Percentiles rank a stretch among this genome's conserved stretches.
phyloP scores from a whole-genome alignment of 1,140 invertebrate genomes.

The Ladona fulva region DNA sequence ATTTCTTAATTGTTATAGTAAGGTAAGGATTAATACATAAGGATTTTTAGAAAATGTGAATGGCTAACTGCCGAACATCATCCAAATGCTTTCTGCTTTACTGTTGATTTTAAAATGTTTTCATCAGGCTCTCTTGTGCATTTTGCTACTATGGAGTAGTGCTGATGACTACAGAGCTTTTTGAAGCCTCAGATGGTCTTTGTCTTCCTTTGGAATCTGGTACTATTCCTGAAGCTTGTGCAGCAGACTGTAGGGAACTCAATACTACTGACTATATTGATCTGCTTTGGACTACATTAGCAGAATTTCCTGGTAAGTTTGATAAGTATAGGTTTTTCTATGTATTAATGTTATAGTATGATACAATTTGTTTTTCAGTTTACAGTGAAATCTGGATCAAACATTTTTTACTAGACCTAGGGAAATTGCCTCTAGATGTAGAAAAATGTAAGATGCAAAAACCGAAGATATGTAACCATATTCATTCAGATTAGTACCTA shows the following conservation, averaged over 20 bases:
- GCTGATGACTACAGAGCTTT: slow-evolving; percentile 88
- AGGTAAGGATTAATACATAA: too few species aligned
- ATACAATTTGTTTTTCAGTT: too few species aligned
- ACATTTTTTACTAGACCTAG: too few species aligned
- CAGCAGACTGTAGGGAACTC: slow-evolving; percentile 63
- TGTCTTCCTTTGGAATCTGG: slow-evolving; percentile 33
- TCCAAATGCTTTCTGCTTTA: neutral
- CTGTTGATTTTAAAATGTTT: slow-evolving; percentile 22
- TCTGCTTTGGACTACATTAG: slow-evolving; percentile 86
- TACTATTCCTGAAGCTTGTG: slow-evolving; percentile 44
- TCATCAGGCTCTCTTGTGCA: slow-evolving; percentile 77
- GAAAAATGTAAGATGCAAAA: too few species aligned
- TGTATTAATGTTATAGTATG: too few species aligned
- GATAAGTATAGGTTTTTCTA: slow-evolving; percentile 13
- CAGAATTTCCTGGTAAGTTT: slow-evolving; percentile 81
- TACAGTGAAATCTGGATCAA: too few species aligned
- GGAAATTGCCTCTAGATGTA: too few species aligned
- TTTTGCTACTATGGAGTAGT: slow-evolving; percentile 96
- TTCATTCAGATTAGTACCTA: too few species aligned
- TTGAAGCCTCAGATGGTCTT: slow-evolving; percentile 54
- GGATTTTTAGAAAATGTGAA: too few species aligned
- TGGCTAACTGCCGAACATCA: too few species aligned
- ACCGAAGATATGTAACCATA: too few species aligned
- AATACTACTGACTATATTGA: slow-evolving; percentile 85
- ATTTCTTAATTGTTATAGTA: too few species aligned